Percentiles rank a stretch among this genome's conserved stretches.
These are phyloP conservation scores for Tenthredo distinguenda DNA, from an alignment of 2,888 invertebrate genomes.

Conservation along the genomic window DNA sequence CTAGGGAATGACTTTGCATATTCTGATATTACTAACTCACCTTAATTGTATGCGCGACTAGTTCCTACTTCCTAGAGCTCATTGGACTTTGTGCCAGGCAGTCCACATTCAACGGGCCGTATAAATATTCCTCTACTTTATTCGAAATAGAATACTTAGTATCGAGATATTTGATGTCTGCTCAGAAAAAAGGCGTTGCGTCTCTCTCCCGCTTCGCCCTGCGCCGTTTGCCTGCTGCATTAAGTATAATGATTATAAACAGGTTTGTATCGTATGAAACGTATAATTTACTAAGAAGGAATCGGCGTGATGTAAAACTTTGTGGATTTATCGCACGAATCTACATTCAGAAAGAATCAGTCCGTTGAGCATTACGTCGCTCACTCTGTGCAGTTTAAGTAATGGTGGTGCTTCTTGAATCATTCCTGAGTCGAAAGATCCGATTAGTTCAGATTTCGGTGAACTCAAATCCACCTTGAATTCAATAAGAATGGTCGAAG, in stretches of 20 bases:
- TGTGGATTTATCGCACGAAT: background rate
- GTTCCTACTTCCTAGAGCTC: background rate
- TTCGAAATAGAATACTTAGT: background rate
- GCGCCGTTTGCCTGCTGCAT: background rate
- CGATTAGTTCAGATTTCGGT: background rate
- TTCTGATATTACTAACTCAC: background rate
- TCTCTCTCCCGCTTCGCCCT: background rate
- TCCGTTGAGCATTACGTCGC: too few species aligned
- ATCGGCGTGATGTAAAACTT: background rate
- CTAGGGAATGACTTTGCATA: background rate
- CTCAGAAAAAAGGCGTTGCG: background rate
- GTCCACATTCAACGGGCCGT: background rate
- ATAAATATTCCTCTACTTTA: background rate
- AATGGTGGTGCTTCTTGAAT: background rate
- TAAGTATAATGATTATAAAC: background rate
- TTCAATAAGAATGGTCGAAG: too few species aligned
- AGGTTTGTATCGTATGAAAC: background rate
- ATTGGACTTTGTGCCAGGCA: background rate
- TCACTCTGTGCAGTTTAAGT: too few species aligned
- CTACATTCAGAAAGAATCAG: background rate
- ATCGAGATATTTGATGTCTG: background rate
- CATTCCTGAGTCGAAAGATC: background rate
- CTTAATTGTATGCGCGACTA: background rate
- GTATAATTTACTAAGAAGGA: background rate
- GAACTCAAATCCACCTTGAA: too few species aligned